Evolutionary conservation across 1,140 invertebrate species (phyloP), one percentile per base, ranked within the genome.

Genomic region (Temnothorax nylanderi): DNA sequence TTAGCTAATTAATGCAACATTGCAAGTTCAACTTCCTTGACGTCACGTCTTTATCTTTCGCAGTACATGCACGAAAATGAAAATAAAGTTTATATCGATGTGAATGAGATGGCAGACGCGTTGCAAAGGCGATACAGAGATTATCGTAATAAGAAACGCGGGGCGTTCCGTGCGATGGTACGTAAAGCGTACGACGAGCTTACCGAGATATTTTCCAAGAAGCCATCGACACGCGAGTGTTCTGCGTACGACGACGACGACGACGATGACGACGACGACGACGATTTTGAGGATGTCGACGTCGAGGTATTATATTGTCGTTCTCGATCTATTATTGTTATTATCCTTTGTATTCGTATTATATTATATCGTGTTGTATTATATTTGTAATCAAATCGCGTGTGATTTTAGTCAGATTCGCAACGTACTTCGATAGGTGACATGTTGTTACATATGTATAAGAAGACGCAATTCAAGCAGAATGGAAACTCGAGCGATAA

Each of bases 1-100:
- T 26, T 26, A 26, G 26, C 1, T 1, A 1, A 26, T 26, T 26
- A n/a, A n/a, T n/a, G 26, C 26, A 26, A 26, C 26, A 26, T 26
- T 26, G 26, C 26, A 26, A 26, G 26, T 26, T 26, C 26, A 26
- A 26, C 26, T 26, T 26, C 26, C 2, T 21, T 67, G 26, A 80
- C 21, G 37, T 51, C 51, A 56, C 13, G 18, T 58, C 56, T 41
- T 49, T 51, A 41, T 78, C 21, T 78, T 16, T 72, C 64, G 78
- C 96, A 97, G 95, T 97, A 97, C 93, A 95, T 97, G 60, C 96
- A 96, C 84, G 97, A 97, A 90, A 97, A 97, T 94, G 96, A 97
- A 87, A 96, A 97, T 87, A 96, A 97, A 92, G 96, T 96, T 2
- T 97, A 96, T 89, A 96, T 98, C 76, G 97, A 97, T 96, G 96